Evolutionary conservation across 1,140 invertebrate genomes (phyloP).

Genomic region (Zaprionus nigranus): DNA sequence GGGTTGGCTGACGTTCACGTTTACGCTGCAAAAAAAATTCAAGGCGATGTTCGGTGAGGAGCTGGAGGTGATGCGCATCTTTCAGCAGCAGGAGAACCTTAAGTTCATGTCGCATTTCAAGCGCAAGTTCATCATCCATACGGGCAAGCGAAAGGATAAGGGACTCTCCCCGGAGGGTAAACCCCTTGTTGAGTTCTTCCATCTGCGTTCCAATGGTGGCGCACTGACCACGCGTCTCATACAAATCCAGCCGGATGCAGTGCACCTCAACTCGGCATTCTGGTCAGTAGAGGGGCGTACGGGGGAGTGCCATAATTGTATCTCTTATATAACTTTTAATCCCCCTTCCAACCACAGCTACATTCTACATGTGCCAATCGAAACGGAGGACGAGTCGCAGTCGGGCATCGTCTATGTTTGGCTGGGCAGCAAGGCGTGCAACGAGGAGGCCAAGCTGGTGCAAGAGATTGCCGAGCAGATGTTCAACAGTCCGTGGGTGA

Average conservation of each 20-base stretch:
- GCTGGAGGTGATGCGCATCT: constrained; percentile 98
- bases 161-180: constrained; percentile 85
- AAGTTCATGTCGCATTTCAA: constrained; percentile 99
- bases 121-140: constrained; percentile 96
- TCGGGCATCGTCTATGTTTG: constrained; percentile 98
- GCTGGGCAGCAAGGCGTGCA: constrained; percentile 95
- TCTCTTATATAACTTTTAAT: not conserved
- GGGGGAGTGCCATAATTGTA: too few species aligned
- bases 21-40: constrained; percentile 98
- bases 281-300: constrained; percentile 86
- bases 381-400: constrained; percentile 93
- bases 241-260: constrained; percentile 93
- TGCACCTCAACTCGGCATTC: constrained; percentile 92
- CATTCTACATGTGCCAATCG: constrained; percentile 98
- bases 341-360: constrained; percentile 92
- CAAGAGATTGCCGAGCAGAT: constrained; percentile 97
- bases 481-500: constrained; percentile 96
- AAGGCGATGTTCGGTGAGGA: constrained; percentile 97
- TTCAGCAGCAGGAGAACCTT: constrained; percentile 99
- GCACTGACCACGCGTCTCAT: constrained; percentile 96
- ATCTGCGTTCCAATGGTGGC: constrained; percentile 97
- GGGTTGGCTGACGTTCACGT: constrained; percentile 99
- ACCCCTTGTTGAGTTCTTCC: constrained; percentile 95
- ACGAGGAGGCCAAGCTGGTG: constrained; percentile 94
- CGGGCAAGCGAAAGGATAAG: constrained; percentile 92